Conservation (phyloP, 2,888 invertebrate species). For the Agelastica alni region DNA sequence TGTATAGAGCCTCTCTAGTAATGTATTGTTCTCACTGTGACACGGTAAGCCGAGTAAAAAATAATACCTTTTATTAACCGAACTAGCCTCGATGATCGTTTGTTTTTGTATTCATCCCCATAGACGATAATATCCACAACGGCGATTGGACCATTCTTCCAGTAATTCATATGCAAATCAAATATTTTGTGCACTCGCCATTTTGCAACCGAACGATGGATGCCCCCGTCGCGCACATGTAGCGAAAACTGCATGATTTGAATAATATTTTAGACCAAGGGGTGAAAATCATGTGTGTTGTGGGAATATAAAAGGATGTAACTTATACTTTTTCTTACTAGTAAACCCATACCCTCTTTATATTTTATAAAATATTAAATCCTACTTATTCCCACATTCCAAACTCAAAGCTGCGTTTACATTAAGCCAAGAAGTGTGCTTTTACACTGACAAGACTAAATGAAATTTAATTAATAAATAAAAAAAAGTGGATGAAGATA, state of each 20-base stretch:
- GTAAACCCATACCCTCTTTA: too few relatives aligned
- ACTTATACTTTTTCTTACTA: too few relatives aligned
- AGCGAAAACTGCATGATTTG: slow-evolving; percentile 46
- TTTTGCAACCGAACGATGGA: slow-evolving; percentile 46
- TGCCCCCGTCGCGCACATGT: slow-evolving; percentile 44
- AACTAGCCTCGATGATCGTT: too few relatives aligned
- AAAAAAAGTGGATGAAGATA: too few relatives aligned
- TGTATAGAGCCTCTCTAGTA: neutral
- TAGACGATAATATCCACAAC: slow-evolving; percentile 36
- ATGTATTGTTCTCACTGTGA: neutral
- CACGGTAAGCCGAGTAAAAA: neutral
- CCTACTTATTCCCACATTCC: too few relatives aligned
- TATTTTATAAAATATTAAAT: too few relatives aligned
- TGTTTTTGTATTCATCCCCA: neutral
- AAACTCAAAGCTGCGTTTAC: too few relatives aligned
- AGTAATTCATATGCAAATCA: slow-evolving; percentile 45
- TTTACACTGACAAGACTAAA: too few relatives aligned
- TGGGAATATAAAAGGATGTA: too few relatives aligned
- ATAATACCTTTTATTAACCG: neutral
- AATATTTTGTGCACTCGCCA: slow-evolving; percentile 44
- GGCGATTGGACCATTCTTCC: slow-evolving; percentile 35
- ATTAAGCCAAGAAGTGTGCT: too few relatives aligned
- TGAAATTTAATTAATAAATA: too few relatives aligned
- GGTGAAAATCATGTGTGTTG: neutral
- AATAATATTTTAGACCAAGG: slow-evolving; percentile 35